phyloP scores from a whole-genome alignment of 2,113 vertebrate species.

The Anarhynchus alexandrinus region DNA sequence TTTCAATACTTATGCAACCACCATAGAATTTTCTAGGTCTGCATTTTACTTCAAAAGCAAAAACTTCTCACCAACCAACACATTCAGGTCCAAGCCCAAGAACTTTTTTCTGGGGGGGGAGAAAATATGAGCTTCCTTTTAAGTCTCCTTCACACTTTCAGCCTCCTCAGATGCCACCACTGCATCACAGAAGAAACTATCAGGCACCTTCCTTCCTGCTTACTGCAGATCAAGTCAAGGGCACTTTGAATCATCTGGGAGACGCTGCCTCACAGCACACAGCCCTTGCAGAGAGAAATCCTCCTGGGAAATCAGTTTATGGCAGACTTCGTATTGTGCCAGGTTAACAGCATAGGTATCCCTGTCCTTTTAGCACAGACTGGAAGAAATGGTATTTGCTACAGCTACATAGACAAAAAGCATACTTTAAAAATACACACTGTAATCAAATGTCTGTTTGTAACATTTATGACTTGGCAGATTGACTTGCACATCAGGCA shows the following conservation, averaged over 20 bases:
- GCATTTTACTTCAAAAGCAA: slow-evolving; percentile 1
- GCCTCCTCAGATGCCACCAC: slow-evolving; percentile 31
- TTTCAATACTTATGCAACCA: slow-evolving; percentile 39
- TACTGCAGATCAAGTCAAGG: slow-evolving; percentile 32
- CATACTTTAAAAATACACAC: neutral
- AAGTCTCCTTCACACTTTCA: slow-evolving; percentile 12
- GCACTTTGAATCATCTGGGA: neutral
- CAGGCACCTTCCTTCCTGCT: slow-evolving; percentile 11
- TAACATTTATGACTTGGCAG: slow-evolving; percentile 32
- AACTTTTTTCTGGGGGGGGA: neutral
- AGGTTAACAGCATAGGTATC: neutral
- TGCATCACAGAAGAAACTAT: slow-evolving; percentile 1
- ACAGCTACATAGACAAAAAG: neutral
- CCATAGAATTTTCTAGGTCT: slow-evolving; percentile 34
- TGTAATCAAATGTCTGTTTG: slow-evolving; percentile 41
- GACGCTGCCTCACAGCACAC: neutral
- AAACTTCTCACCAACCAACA: slow-evolving; percentile 2
- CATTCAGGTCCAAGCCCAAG: neutral
- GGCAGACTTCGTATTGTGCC: neutral
- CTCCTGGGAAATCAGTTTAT: neutral
- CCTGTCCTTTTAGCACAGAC: neutral
- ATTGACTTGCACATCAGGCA: slow-evolving; percentile 40
- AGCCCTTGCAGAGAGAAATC: neutral
- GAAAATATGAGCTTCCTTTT: neutral
- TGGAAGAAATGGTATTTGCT: neutral